phyloP scores from a whole-genome alignment of 1,140 invertebrate species.

The Pentalonia nigronervosa region DNA sequence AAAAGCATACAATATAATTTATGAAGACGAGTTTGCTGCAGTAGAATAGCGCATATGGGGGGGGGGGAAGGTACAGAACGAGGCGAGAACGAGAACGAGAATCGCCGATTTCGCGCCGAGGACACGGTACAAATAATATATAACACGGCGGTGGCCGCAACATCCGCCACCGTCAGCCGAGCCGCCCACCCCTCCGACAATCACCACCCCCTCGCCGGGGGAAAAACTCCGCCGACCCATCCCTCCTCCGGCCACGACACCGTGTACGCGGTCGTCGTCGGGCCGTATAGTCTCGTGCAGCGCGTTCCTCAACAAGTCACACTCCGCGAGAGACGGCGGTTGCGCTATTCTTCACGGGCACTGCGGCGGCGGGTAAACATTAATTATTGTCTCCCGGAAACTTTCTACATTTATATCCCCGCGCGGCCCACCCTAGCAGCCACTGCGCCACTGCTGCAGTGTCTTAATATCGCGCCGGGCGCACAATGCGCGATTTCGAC shows the following conservation, averaged over 20 bases:
- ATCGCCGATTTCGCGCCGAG: conserved; percentile 1
- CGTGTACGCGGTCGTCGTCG: background rate
- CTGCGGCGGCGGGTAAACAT: conserved; percentile 50
- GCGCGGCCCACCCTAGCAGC: background rate
- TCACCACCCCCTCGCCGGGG: background rate
- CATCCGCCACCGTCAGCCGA: background rate
- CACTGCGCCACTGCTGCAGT: background rate
- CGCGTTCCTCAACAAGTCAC: background rate
- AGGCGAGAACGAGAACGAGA: background rate
- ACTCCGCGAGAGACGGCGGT: background rate
- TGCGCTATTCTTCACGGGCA: conserved; percentile 11
- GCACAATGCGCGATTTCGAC: background rate
- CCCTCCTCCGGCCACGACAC: too few species aligned
- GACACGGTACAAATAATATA: background rate
- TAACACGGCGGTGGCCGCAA: background rate
- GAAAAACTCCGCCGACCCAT: too few species aligned
- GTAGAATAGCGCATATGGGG: background rate
- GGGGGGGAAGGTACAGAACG: background rate
- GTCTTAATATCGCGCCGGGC: conserved; percentile 37
- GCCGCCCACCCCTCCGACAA: background rate
- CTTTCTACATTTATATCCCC: conserved; percentile 55
- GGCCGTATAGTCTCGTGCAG: background rate
- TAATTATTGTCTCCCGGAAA: conserved; percentile 58
- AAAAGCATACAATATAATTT: background rate
- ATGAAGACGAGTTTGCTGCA: background rate